Evolutionary conservation across 2,797 vertebrate genomes (phyloP).

Genomic region (Crenichthys baileyi): DNA sequence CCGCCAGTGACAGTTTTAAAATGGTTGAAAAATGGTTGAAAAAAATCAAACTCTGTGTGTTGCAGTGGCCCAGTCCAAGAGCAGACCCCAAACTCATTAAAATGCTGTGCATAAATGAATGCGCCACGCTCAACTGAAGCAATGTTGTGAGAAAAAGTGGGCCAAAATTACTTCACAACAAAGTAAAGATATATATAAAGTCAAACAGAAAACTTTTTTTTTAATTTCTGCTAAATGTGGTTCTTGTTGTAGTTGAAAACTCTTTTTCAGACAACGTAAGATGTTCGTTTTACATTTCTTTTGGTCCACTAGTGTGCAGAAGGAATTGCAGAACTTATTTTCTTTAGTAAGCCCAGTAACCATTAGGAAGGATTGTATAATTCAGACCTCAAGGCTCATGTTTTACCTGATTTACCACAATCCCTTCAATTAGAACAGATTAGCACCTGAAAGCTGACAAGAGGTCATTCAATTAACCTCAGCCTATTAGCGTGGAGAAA

Average conservation of each 20-base stretch:
- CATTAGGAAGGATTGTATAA: constrained; percentile 72
- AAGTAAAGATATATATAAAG: too few relatives aligned
- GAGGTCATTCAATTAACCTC: constrained; percentile 80
- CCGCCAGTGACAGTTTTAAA: too few relatives aligned
- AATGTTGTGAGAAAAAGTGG: too few relatives aligned
- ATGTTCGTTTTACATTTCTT: background rate
- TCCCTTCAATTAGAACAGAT: constrained; percentile 78
- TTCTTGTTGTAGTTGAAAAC: background rate
- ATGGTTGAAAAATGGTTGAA: too few relatives aligned
- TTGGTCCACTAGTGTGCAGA: constrained; percentile 8
- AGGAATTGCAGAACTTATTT: constrained; percentile 62
- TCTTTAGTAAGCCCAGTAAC: constrained; percentile 72
- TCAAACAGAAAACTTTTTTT: too few relatives aligned
- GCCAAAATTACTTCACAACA: too few relatives aligned
- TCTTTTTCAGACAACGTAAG: background rate
- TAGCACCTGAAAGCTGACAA: constrained; percentile 76
- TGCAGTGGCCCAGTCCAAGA: too few relatives aligned
- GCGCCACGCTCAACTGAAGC: too few relatives aligned
- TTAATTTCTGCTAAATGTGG: background rate
- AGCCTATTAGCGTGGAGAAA: constrained; percentile 64
- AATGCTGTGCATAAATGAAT: too few relatives aligned
- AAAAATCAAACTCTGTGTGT: too few relatives aligned
- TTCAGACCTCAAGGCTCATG: constrained; percentile 69
- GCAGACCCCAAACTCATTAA: too few relatives aligned
- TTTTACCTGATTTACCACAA: constrained; percentile 73